Base-by-base conservation (phyloP, 2,797 vertebrate genomes). In the Selene dorsalis region DNA sequence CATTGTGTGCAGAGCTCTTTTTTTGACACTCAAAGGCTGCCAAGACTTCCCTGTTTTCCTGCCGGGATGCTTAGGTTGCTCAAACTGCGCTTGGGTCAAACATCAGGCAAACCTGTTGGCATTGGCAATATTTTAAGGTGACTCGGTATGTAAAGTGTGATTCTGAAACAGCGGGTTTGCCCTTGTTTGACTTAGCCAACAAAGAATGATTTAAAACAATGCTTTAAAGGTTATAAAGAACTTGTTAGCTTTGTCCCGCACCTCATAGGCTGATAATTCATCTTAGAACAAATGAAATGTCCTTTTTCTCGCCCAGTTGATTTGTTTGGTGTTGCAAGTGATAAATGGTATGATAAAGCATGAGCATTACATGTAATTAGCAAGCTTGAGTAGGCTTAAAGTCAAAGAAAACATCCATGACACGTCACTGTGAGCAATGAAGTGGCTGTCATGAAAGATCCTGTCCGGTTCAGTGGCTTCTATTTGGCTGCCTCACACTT, bases 11-110 rank as follows among this genome's bases (percentile, higher is more conserved):
- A 47, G 52, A 74, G 53, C 59, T 26, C 69, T 38, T 55, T 52
- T 80, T 65, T 65, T 72, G 67, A 77, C 79, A 56, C 70, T 82
- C 65, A 75, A 70, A 75, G 39, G 22, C 75, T 89, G 79, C 88
- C 85, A 89, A 82, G 59, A 41, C 67, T 41, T 71, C 30, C 22
- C 67, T 32, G 28, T 77, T 79, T 78, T 71, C 61, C 83, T 83
- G 65, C 81, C 26, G 72, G 56, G 69, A 52, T 66, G 75, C 74
- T 87, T 65, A 56, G 76, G 63, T 80, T 64, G 67, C 53, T 85
- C 77, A 77, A 79, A 69, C 79, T 84, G 82, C 38, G 75, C 73
- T 77, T 63, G 58, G 83, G 83, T 91, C 85, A 86, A 74, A 72
- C 56, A 67, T 78, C 73, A 80, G 62, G 67, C 67, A 56, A 75